Conservation (phyloP, 1,140 invertebrate genomes). For the Aphelinus certus region DNA sequence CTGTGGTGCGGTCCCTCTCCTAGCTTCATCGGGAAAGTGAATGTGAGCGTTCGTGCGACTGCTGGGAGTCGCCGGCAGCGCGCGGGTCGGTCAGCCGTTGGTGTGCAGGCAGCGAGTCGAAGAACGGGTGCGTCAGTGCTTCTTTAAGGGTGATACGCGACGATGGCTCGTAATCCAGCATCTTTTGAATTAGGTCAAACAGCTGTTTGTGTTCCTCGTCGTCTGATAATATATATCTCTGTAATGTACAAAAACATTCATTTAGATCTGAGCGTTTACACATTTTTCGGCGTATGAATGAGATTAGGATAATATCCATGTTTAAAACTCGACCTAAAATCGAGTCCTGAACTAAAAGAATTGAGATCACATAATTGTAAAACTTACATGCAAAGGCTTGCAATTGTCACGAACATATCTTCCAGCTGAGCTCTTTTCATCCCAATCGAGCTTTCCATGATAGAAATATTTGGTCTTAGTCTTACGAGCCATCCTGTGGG, state of each 20-base stretch:
- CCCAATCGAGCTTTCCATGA: slow-evolving; percentile 93
- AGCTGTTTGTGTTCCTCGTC: slow-evolving; percentile 91
- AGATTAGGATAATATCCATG: too few species aligned
- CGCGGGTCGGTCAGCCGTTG: slow-evolving; percentile 74
- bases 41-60: slow-evolving; percentile 69
- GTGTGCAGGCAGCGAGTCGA: slow-evolving; percentile 82
- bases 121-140: slow-evolving; percentile 92
- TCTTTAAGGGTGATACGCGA: slow-evolving; percentile 90
- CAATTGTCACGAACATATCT: slow-evolving; percentile 98
- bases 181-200: slow-evolving; percentile 93
- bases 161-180: slow-evolving; percentile 96
- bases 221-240: slow-evolving; percentile 91
- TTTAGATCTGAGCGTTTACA: background rate
- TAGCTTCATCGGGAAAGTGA: slow-evolving; percentile 72
- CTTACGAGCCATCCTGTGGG: slow-evolving; percentile 94
- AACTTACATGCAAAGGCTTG: slow-evolving; percentile 90
- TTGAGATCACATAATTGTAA: background rate
- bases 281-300: too few species aligned
- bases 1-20: slow-evolving; percentile 55
- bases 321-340: background rate
- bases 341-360: background rate
- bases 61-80: slow-evolving; percentile 63
- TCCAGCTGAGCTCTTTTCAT: slow-evolving; percentile 93
- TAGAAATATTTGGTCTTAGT: slow-evolving; percentile 98
- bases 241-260: slow-evolving; percentile 54